phyloP scores from a whole-genome alignment of 2,888 invertebrate species.

The Pheosia gnoma region DNA sequence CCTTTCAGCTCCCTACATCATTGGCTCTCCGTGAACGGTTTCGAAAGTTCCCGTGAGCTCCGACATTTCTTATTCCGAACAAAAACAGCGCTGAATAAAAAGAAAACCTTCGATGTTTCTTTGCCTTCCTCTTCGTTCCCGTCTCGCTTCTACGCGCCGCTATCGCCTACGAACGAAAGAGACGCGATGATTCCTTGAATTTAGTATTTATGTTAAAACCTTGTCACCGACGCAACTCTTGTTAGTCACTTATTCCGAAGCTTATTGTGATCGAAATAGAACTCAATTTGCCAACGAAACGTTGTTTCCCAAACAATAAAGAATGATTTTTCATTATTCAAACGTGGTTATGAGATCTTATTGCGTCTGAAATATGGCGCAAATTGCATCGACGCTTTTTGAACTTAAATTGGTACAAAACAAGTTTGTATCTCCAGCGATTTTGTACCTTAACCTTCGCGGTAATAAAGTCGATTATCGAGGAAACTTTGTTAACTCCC shows the following conservation, averaged over 20 bases:
- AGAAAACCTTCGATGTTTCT: constrained; percentile 18
- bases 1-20: not conserved
- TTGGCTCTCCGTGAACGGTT: not conserved
- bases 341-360: constrained; percentile 21
- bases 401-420: constrained; percentile 10
- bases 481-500: constrained; percentile 22
- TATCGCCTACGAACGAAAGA: constrained; percentile 1
- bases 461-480: constrained; percentile 11
- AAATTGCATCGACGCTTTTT: constrained; percentile 19
- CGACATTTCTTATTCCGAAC: constrained; percentile 9
- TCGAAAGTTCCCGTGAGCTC: constrained; percentile 4
- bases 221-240: constrained; percentile 28
- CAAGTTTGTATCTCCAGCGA: constrained; percentile 1
- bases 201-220: constrained; percentile 30
- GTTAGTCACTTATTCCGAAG: constrained; percentile 11
- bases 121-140: constrained; percentile 8
- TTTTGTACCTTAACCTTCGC: not conserved
- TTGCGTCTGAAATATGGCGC: constrained; percentile 17
- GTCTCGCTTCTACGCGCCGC: constrained; percentile 7
- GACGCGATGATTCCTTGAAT: constrained; percentile 13
- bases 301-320: constrained; percentile 12
- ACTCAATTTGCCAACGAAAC: constrained; percentile 5
- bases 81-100: constrained; percentile 26
- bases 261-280: not conserved
- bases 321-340: constrained; percentile 29